Percentiles rank a stretch among this genome's conserved stretches.
phyloP scores from a whole-genome alignment of 2,888 invertebrate species.

The Drosophila setosimentum region DNA sequence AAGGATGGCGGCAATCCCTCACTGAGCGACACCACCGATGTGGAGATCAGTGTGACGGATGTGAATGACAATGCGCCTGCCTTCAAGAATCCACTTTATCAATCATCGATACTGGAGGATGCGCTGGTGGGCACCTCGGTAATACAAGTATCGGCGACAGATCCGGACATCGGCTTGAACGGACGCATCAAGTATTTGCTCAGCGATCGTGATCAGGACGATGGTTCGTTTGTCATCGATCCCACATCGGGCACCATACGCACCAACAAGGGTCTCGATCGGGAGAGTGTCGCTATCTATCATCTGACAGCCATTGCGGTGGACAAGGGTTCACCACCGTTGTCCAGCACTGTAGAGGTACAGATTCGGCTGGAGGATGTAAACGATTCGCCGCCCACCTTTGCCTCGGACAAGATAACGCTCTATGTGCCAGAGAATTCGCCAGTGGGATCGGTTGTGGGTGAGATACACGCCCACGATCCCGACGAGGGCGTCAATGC shows the following conservation, averaged over 20 bases:
- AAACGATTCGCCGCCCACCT: constrained; percentile 95
- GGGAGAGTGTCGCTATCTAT: constrained; percentile 95
- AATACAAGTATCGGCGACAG: constrained; percentile 92
- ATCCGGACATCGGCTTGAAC: constrained; percentile 94
- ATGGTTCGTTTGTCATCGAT: constrained; percentile 96
- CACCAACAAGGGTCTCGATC: constrained; percentile 94
- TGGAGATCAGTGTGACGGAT: constrained; percentile 97
- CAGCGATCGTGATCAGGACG: constrained; percentile 90
- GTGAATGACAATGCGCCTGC: constrained; percentile 97
- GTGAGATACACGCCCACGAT: constrained; percentile 95
- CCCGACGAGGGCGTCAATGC: constrained; percentile 97
- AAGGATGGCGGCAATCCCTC: constrained; percentile 96
- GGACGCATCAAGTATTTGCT: constrained; percentile 93
- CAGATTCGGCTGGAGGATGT: constrained; percentile 94
- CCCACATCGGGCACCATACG: constrained; percentile 96
- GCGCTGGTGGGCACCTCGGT: constrained; percentile 93
- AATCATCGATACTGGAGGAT: constrained; percentile 94
- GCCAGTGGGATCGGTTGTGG: constrained; percentile 97
- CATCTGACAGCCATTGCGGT: constrained; percentile 94
- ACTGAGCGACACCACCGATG: constrained; percentile 96
- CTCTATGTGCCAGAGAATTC: constrained; percentile 97
- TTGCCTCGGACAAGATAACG: constrained; percentile 94
- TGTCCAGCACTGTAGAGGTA: constrained; percentile 90
- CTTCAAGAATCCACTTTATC: constrained; percentile 93
- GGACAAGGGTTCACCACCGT: constrained; percentile 93